Evolutionary conservation across 2,113 vertebrate genomes (phyloP).

Genomic region (Syrrhaptes paradoxus): DNA sequence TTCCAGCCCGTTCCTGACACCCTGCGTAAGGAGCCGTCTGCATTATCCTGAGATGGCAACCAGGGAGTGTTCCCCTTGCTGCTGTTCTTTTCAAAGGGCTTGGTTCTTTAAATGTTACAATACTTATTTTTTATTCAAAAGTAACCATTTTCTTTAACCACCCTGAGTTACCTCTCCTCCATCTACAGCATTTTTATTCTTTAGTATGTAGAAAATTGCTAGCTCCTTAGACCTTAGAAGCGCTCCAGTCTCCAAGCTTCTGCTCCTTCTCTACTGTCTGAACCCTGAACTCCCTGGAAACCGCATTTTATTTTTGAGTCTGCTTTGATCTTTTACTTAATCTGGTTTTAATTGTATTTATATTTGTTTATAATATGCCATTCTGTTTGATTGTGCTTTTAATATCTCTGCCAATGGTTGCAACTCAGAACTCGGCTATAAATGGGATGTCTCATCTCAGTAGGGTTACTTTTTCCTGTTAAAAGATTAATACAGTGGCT

Average conservation of each 20-base stretch:
- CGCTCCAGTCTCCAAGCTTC: not conserved
- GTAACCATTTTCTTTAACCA: not conserved
- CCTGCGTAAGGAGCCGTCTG: not conserved
- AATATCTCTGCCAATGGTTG: constrained; percentile 51
- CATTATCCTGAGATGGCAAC: not conserved
- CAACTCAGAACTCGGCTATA: constrained; percentile 7
- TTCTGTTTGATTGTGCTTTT: constrained; percentile 62
- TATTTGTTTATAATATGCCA: constrained; percentile 62
- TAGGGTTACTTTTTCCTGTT: constrained; percentile 58
- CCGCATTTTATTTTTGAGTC: not conserved
- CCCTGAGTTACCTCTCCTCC: not conserved
- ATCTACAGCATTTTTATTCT: not conserved
- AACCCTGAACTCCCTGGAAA: constrained; percentile 46
- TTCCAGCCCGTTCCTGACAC: not conserved
- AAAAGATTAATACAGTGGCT: constrained; percentile 64
- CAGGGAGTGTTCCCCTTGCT: not conserved
- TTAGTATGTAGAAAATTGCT: not conserved
- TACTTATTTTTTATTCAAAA: not conserved
- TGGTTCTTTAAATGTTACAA: not conserved
- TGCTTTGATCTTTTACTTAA: constrained; percentile 60
- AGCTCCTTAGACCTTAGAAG: not conserved
- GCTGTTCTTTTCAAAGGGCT: not conserved
- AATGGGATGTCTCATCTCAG: constrained; percentile 51
- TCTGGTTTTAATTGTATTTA: constrained; percentile 64
- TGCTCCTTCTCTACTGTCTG: constrained; percentile 22